phyloP scores from a whole-genome alignment of 2,888 invertebrate species.

The Sarcophaga caerulescens region DNA sequence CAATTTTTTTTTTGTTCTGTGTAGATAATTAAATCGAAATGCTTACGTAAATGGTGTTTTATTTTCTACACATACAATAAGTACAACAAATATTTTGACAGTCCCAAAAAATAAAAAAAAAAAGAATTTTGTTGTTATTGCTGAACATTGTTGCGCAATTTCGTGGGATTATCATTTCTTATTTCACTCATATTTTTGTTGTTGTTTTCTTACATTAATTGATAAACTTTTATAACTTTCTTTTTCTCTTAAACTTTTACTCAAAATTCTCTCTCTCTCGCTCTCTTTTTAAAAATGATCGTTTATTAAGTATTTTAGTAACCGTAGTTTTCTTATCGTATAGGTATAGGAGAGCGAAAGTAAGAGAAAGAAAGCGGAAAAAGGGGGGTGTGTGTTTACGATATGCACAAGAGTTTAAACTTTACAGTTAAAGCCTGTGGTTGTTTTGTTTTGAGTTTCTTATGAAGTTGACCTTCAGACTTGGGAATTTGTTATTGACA shows the following conservation, averaged over 20 bases:
- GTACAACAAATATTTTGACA: neutral
- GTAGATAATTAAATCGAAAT: neutral
- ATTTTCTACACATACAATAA: neutral
- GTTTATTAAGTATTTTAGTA: no score
- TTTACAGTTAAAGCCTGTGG: neutral
- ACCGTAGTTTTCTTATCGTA: no score
- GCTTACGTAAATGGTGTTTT: neutral
- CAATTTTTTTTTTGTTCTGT: neutral
- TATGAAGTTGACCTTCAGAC: neutral
- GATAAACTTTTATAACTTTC: neutral
- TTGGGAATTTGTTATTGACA: neutral
- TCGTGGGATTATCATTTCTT: neutral
- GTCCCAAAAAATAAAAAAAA: neutral
- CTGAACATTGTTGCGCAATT: neutral
- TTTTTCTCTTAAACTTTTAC: neutral
- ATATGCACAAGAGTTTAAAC: neutral
- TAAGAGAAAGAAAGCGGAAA: neutral
- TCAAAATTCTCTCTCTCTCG: no score
- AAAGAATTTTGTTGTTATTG: neutral
- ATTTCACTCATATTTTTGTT: neutral
- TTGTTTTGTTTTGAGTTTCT: neutral
- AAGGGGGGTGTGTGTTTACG: neutral
- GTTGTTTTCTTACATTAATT: neutral
- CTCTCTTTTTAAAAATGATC: no score
- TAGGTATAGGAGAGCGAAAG: no score